Conservation (phyloP, 2,888 invertebrate genomes). For the Zootermopsis nevadensis region DNA sequence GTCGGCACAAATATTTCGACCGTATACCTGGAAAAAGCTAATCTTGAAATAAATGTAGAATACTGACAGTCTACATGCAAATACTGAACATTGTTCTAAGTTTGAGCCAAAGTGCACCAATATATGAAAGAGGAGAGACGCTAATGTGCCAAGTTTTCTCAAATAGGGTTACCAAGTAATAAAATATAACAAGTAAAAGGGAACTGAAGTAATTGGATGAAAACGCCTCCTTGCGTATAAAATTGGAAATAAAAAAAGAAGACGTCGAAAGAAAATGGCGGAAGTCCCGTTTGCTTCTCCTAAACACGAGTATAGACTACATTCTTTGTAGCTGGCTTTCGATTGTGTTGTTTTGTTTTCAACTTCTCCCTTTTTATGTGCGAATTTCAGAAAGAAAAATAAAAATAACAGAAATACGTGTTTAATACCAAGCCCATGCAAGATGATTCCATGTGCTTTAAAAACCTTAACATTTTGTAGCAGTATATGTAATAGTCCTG, state of each 20-base stretch:
- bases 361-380: not conserved
- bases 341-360: not conserved
- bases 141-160: not conserved
- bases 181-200: slow-evolving; percentile 2
- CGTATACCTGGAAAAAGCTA: no score
- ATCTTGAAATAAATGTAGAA: no score
- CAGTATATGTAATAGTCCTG: not conserved
- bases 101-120: not conserved
- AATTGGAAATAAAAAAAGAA: slow-evolving; percentile 25
- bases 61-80: no score
- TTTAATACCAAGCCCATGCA: not conserved
- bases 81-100: no score
- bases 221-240: slow-evolving; percentile 19
- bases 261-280: not conserved
- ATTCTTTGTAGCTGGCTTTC: not conserved
- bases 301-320: not conserved
- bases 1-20: no score
- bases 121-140: not conserved
- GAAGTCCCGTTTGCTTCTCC: not conserved
- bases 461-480: not conserved
- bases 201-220: slow-evolving; percentile 15
- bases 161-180: not conserved
- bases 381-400: not conserved
- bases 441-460: not conserved
- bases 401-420: not conserved